Percentiles rank a stretch among this genome's conserved stretches.
Evolutionary conservation across 2,888 invertebrate genomes (phyloP).

Genomic region (Quadroppia sp.): DNA sequence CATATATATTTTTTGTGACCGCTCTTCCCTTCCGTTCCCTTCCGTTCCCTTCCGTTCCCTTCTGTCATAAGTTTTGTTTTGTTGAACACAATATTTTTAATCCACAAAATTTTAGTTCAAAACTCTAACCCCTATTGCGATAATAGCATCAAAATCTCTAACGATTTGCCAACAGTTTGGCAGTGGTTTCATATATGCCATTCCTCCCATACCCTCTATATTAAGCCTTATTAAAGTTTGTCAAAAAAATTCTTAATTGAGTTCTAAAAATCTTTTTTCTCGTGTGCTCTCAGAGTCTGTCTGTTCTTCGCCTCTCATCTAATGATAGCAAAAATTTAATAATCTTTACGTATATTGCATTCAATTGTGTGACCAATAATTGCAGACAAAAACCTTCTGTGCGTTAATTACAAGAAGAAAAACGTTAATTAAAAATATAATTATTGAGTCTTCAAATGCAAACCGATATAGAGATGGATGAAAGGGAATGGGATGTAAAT

Average conservation of each 20-base stretch:
- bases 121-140: background rate
- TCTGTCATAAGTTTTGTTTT: background rate
- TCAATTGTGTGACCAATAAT: background rate
- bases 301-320: background rate
- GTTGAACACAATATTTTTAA: background rate
- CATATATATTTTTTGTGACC: background rate
- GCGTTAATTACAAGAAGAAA: constrained; percentile 18
- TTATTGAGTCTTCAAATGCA: constrained; percentile 12
- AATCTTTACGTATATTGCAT: background rate
- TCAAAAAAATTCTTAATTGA: background rate
- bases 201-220: background rate
- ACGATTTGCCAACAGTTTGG: constrained; percentile 6
- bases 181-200: no score
- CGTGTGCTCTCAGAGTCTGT: background rate
- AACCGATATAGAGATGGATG: background rate
- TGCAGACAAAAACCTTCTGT: constrained; percentile 10
- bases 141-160: background rate
- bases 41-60: background rate
- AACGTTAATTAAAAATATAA: constrained; percentile 34
- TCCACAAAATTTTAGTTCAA: background rate
- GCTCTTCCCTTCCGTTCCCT: background rate
- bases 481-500: constrained; percentile 17
- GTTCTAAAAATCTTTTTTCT: constrained; percentile 8
- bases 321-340: constrained; percentile 3
- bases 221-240: background rate